A percentile compares a stretch with the other conserved stretches of the same genome.
Conservation (phyloP, 2,797 vertebrate species). For the Lithobates pipiens region DNA sequence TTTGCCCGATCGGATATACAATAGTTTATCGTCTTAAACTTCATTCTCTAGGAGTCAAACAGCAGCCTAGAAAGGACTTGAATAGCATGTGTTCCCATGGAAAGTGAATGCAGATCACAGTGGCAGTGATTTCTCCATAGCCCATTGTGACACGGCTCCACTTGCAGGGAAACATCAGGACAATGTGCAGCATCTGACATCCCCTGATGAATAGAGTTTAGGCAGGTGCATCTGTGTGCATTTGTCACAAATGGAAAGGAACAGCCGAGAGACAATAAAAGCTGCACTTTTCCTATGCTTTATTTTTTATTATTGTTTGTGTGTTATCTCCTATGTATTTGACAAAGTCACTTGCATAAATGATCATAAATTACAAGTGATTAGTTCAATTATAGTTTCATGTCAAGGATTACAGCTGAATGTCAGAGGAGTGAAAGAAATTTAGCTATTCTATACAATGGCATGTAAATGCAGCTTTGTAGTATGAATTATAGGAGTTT, state of each 20-base stretch:
- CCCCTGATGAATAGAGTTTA: constrained; percentile 42
- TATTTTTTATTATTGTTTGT: constrained; percentile 28
- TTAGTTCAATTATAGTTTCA: constrained; percentile 17
- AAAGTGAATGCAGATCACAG: constrained; percentile 2
- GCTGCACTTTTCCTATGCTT: constrained; percentile 9
- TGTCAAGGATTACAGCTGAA: neutral
- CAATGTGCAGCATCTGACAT: constrained; percentile 23
- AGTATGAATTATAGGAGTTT: too few species aligned
- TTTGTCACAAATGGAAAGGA: constrained; percentile 45
- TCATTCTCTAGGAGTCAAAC: neutral
- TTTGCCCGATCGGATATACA: neutral
- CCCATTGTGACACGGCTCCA: constrained; percentile 5
- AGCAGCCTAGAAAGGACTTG: neutral
- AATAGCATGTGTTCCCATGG: constrained; percentile 21
- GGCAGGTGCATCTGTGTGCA: constrained; percentile 42
- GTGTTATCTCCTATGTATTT: constrained; percentile 29
- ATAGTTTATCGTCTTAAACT: neutral
- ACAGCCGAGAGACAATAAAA: constrained; percentile 43
- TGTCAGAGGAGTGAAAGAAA: neutral
- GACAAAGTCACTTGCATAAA: neutral
- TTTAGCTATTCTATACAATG: neutral
- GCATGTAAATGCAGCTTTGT: too few species aligned
- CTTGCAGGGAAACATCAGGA: constrained; percentile 14
- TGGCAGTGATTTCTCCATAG: constrained; percentile 12
- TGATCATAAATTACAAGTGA: constrained; percentile 22